phyloP scores from a whole-genome alignment of 2,113 vertebrate species.

The Dromiciops gliroides region DNA sequence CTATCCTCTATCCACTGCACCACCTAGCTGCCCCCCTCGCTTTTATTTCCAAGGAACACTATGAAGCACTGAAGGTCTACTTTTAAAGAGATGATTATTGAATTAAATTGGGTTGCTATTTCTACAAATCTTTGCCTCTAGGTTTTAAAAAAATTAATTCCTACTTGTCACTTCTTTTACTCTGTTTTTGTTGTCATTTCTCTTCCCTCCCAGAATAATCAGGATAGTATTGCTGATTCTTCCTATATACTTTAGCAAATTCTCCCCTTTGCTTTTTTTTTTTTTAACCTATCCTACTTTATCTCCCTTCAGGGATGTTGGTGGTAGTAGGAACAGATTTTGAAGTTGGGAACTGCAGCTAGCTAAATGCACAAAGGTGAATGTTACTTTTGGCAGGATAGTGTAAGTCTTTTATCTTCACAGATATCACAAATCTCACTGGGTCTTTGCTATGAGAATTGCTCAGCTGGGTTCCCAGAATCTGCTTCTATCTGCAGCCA shows the following conservation, averaged over 20 bases:
- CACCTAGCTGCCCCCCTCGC: no score
- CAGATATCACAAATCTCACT: not conserved
- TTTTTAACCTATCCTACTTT: not conserved
- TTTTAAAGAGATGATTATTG: not conserved
- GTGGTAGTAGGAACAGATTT: not conserved
- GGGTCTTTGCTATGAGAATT: not conserved
- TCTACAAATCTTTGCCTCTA: not conserved
- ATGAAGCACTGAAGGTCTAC: not conserved
- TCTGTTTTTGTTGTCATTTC: not conserved
- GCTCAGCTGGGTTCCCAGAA: not conserved
- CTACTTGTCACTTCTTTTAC: not conserved
- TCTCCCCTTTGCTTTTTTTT: not conserved
- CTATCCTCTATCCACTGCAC: no score
- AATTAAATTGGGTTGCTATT: not conserved
- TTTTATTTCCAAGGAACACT: not conserved
- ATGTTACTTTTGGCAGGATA: not conserved
- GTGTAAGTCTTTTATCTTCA: not conserved
- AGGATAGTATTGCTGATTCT: not conserved
- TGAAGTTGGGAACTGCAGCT: not conserved
- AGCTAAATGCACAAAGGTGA: not conserved
- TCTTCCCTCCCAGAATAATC: not conserved
- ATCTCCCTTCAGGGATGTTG: not conserved
- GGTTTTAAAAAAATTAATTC: not conserved
- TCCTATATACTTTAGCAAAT: not conserved
- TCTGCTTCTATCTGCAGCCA: not conserved